Evolutionary conservation across 1,140 invertebrate genomes (phyloP).

Genomic region (Drosophila sulfurigaster): DNA sequence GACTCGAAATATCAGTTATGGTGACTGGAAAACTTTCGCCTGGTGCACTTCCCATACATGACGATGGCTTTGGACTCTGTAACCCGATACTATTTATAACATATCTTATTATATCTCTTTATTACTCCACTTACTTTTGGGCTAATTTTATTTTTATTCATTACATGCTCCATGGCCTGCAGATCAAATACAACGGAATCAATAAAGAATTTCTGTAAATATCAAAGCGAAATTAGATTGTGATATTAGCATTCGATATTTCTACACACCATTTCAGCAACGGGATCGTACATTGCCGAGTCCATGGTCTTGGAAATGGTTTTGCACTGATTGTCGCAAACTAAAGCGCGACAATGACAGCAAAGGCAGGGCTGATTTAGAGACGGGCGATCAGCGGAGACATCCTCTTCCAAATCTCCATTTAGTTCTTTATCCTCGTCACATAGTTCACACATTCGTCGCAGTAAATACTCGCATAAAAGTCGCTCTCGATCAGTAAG

Average conservation of each 20-base stretch:
- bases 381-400: background rate
- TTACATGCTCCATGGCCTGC: slow-evolving; percentile 74
- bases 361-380: slow-evolving; percentile 42
- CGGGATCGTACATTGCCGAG: slow-evolving; percentile 49
- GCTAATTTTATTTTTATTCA: slow-evolving; percentile 54
- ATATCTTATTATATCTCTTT: background rate
- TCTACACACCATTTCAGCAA: slow-evolving; percentile 62
- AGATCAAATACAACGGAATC: slow-evolving; percentile 77
- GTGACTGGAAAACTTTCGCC: slow-evolving; percentile 68
- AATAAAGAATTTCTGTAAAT: slow-evolving; percentile 73
- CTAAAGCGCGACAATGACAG: slow-evolving; percentile 70
- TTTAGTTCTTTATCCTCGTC: background rate
- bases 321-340: slow-evolving; percentile 62
- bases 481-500: slow-evolving; percentile 36
- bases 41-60: slow-evolving; percentile 20
- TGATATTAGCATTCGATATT: too few relatives aligned
- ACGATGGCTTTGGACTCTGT: slow-evolving; percentile 16
- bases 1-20: slow-evolving; percentile 59
- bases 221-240: background rate
- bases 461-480: slow-evolving; percentile 36
- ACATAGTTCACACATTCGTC: slow-evolving; percentile 38
- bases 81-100: too few relatives aligned
- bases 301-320: slow-evolving; percentile 62
- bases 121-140: slow-evolving; percentile 53
- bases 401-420: slow-evolving; percentile 17